Evolutionary conservation across 2,113 vertebrate genomes (phyloP).

Genomic region (Salvelinus sp.): DNA sequence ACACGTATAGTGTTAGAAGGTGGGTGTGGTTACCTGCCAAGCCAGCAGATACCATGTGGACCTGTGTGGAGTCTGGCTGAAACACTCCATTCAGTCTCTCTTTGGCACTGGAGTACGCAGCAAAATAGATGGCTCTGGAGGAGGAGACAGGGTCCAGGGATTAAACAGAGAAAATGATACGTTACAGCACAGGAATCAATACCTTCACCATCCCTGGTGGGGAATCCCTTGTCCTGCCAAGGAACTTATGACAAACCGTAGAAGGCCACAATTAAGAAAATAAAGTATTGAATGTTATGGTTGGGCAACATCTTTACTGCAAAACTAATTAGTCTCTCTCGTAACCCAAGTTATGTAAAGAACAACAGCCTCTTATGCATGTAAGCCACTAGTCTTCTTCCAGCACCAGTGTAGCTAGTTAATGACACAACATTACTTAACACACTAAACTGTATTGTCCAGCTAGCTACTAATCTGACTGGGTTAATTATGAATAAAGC

Average conservation of each 20-base stretch:
- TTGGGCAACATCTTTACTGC: slow-evolving; percentile 3
- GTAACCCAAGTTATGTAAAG: not conserved
- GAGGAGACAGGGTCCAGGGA: not conserved
- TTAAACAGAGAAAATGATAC: not conserved
- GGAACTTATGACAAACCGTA: not conserved
- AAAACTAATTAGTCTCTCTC: slow-evolving; percentile 17
- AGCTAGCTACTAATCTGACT: slow-evolving; percentile 31
- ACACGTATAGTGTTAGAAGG: too few relatives aligned
- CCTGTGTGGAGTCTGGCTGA: slow-evolving; percentile 90
- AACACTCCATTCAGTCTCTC: slow-evolving; percentile 88
- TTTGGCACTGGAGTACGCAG: slow-evolving; percentile 94
- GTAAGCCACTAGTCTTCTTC: not conserved
- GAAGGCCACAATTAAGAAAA: not conserved
- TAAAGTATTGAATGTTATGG: too few relatives aligned
- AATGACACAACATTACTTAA: slow-evolving; percentile 21
- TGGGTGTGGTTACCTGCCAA: slow-evolving; percentile 84
- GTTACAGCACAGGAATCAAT: not conserved
- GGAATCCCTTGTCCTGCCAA: too few relatives aligned
- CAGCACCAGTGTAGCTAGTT: slow-evolving; percentile 6
- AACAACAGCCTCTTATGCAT: not conserved
- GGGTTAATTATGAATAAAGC: slow-evolving; percentile 10
- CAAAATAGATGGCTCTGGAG: slow-evolving; percentile 95
- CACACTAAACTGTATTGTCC: slow-evolving; percentile 13
- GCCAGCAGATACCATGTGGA: slow-evolving; percentile 95
- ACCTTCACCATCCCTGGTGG: not conserved